These are phyloP conservation scores for Ectemnius lituratus DNA, from an alignment of 2,888 invertebrate species.

Conservation along the genomic window DNA sequence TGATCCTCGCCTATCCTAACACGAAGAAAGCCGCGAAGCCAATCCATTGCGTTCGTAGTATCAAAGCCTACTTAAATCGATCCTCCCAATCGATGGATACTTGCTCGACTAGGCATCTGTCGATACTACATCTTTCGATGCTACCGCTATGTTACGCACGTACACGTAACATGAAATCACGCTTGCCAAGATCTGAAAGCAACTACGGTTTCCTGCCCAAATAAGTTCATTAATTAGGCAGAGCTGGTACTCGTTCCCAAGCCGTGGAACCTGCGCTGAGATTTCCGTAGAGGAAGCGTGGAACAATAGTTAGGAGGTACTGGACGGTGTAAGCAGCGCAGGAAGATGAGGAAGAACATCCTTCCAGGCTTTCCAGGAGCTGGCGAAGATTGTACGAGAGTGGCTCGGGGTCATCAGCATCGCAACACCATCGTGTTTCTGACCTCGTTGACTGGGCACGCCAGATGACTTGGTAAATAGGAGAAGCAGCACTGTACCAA, in stretches of 20 bases:
- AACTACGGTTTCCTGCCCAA: not conserved
- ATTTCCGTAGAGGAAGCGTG: too few species aligned
- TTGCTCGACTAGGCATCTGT: conserved; percentile 42
- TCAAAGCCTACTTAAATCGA: conserved; percentile 43
- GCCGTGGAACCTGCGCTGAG: too few species aligned
- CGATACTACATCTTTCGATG: conserved; percentile 22
- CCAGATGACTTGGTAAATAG: conserved; percentile 67
- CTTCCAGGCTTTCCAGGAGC: conserved; percentile 53
- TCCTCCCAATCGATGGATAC: conserved; percentile 41
- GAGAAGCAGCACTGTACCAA: conserved; percentile 31
- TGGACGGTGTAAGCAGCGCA: conserved; percentile 19
- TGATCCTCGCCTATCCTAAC: conserved; percentile 18
- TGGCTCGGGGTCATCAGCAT: conserved; percentile 67
- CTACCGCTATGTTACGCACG: not conserved
- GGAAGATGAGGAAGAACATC: conserved; percentile 23
- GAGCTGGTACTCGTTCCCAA: not conserved
- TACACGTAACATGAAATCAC: not conserved
- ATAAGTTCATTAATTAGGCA: conserved; percentile 7
- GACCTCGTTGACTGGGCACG: conserved; percentile 66
- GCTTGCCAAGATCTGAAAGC: not conserved
- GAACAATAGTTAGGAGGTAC: not conserved
- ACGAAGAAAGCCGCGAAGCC: conserved; percentile 13
- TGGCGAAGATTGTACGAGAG: conserved; percentile 48
- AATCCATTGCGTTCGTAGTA: conserved; percentile 17
- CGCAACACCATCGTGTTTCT: conserved; percentile 71